Percentiles rank a stretch among this genome's conserved stretches.
phyloP scores from a whole-genome alignment of 1,140 invertebrate species.

The Myzus persicae region DNA sequence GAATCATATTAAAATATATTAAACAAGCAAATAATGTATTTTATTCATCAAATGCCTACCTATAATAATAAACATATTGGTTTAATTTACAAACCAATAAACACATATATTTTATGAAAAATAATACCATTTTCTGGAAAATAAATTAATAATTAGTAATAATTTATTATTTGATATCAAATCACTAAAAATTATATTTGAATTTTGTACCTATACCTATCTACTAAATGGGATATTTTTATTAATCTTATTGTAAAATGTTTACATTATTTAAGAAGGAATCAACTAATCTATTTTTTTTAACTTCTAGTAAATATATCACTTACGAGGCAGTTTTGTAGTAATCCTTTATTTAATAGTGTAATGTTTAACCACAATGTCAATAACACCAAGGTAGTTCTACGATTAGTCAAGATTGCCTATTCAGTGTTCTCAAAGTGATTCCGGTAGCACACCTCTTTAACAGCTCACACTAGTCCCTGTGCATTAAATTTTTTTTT shows the following conservation, averaged over 20 bases:
- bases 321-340: slow-evolving; percentile 71
- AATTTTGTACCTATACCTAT: too few species aligned
- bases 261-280: not conserved
- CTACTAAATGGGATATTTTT: not conserved
- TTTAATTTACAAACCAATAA: not conserved
- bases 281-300: too few species aligned
- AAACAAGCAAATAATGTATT: not conserved
- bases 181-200: too few species aligned
- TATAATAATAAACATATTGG: not conserved
- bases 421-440: slow-evolving; percentile 64
- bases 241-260: not conserved
- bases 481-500: slow-evolving; percentile 47
- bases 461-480: slow-evolving; percentile 61
- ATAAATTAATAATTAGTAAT: not conserved
- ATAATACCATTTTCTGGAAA: not conserved
- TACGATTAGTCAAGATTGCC: slow-evolving; percentile 82
- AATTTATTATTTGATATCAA: not conserved
- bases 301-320: slow-evolving; percentile 13
- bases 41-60: not conserved
- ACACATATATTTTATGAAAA: not conserved
- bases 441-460: slow-evolving; percentile 24
- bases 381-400: slow-evolving; percentile 82
- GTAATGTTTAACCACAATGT: slow-evolving; percentile 65
- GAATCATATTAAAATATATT: not conserved
- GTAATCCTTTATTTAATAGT: slow-evolving; percentile 65